Evolutionary conservation across 2,797 vertebrate species (phyloP), one percentile per base, ranked within the genome.

Genomic region (Hipposideros larvatus): DNA sequence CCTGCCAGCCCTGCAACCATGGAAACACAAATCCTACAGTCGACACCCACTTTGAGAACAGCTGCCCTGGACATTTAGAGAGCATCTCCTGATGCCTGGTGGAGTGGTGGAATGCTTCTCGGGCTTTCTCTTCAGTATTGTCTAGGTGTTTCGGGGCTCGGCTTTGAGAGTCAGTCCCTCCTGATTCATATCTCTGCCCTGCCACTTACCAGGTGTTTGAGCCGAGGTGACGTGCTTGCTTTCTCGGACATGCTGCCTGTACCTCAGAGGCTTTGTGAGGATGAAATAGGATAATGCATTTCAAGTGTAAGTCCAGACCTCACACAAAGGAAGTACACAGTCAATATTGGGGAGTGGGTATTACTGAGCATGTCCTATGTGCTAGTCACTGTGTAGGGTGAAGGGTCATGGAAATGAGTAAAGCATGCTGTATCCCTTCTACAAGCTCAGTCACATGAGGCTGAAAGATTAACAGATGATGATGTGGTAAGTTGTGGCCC

Each of bases 1-100:
- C 55, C 66, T 53, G 31, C 43, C 66, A 96, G 31, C n/a, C 57
- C 28, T 61, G 75, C 70, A 87, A 83, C 95, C 88, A 83, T 80
- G 77, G 90, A 78, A 90, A 90, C 78, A 53, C 59, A 86, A 63
- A 68, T 48, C 65, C 46, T 51, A 24, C 9, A 34, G 19, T 84
- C 31, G 51, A 37, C 55, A 46, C 51, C 70, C 43, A 2, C 51
- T 90, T 13, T 24, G 80, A 55, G 16, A 11, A 19, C 84, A 68
- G 75, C 61, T 80, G 21, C 48, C 19, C 61, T 3, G 10, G 65
- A 34, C 48, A 18, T 22, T 28, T 14, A 21, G 55, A 77, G 61
- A 87, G 48, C 41, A 71, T 11, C 74, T 90, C 31, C 7, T n/a
- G 55, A 48, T 5, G 3, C 55, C 11, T 18, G 10, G 46, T 31